Conservation (phyloP, 2,113 vertebrate genomes). For the Mirounga angustirostris region DNA sequence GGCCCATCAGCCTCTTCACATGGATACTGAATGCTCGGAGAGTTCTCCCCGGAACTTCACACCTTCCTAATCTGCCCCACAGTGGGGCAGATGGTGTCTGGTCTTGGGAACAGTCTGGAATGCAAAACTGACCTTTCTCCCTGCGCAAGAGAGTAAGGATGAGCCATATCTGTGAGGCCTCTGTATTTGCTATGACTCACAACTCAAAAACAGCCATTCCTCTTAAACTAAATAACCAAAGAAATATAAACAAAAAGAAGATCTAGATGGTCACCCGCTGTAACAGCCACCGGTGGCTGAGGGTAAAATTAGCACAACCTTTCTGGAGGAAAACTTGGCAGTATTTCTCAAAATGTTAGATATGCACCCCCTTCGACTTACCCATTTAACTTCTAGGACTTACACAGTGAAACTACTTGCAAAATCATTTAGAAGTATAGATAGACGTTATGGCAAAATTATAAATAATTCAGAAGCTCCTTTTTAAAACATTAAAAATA, state of each 20-base stretch:
- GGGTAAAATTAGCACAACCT: not conserved
- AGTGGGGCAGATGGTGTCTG: not conserved
- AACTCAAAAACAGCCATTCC: not conserved
- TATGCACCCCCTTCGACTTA: not conserved
- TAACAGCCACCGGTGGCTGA: not conserved
- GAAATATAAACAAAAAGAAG: not conserved
- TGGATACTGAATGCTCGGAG: not conserved
- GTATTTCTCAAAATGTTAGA: not conserved
- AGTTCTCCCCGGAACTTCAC: not conserved
- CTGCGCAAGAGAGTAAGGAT: not conserved
- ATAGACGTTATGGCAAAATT: not conserved
- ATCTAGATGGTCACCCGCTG: not conserved
- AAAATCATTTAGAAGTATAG: not conserved
- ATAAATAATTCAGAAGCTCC: not conserved
- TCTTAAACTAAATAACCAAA: not conserved
- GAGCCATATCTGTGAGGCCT: not conserved
- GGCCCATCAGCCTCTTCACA: not conserved
- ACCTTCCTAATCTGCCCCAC: conserved; percentile 48
- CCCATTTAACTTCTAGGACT: not conserved
- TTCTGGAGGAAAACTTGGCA: not conserved
- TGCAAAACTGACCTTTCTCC: conserved; percentile 20
- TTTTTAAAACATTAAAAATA: conserved; percentile 44
- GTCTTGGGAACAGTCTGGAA: conserved; percentile 27
- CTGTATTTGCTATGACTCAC: not conserved
- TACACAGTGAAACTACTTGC: not conserved